These are phyloP conservation scores for Nerophis ophidion DNA, from an alignment of 2,113 vertebrate species.

Conservation along the genomic window DNA sequence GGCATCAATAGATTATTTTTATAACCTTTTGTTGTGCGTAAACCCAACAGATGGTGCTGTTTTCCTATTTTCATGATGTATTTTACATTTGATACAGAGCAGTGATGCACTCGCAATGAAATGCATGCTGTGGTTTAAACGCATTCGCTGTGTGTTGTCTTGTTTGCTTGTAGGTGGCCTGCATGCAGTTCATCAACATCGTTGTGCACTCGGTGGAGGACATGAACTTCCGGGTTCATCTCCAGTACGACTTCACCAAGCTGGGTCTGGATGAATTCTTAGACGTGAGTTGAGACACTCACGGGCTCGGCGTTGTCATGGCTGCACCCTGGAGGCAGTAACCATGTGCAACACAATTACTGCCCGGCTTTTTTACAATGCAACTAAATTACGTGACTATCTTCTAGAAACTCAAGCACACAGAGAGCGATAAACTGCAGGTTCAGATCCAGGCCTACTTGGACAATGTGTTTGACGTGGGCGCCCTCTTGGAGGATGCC, in stretches of 20 bases:
- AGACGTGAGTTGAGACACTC: conserved; percentile 72
- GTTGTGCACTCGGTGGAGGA: conserved; percentile 97
- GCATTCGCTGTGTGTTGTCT: neutral
- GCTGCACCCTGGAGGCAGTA: conserved; percentile 13
- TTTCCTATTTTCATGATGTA: too few species aligned
- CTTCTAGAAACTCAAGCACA: conserved; percentile 88
- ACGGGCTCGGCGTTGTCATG: conserved; percentile 9
- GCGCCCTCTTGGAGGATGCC: conserved; percentile 88
- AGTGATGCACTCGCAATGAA: too few species aligned
- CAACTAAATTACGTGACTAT: conserved; percentile 7
- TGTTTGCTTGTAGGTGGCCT: conserved; percentile 79
- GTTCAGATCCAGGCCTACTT: conserved; percentile 97
- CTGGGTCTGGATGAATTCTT: conserved; percentile 91
- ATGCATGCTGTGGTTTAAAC: neutral
- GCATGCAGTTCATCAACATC: conserved; percentile 99
- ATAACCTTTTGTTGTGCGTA: too few species aligned
- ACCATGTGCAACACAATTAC: conserved; percentile 11
- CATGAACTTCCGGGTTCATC: conserved; percentile 96
- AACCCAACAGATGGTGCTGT: too few species aligned
- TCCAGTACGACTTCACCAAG: conserved; percentile 96
- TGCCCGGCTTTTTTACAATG: neutral
- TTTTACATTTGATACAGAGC: too few species aligned
- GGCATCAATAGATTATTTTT: too few species aligned
- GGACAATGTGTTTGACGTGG: conserved; percentile 95
- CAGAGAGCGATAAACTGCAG: conserved; percentile 93